Base-by-base conservation (phyloP, 2,797 vertebrate species). In the Cheracebus regulus region DNA sequence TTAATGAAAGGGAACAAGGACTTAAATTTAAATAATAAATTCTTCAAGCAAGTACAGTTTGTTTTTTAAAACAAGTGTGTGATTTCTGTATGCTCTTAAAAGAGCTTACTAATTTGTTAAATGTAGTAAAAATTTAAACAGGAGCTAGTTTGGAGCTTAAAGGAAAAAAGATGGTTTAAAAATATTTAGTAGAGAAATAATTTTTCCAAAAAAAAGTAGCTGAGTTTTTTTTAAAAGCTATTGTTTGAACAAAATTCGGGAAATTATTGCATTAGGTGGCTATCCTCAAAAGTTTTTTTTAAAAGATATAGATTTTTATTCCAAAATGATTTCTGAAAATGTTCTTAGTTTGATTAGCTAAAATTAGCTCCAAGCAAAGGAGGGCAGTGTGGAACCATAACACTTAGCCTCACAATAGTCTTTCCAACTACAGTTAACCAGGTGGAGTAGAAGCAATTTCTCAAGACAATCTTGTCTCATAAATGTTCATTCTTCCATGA, bases 401-500 rank as follows among this genome's bases (percentile, higher is more conserved):
- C 64, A 96, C 52, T 83, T 64, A 57, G 73, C 36, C 61, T 96
- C 61, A 86, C 92, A 94, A 85, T 48, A 73, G 89, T 91, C 94
- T 95, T 96, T 93, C 61, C 95, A 96, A 93, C 73, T 79, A 95
- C 28, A 73, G 90, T 91, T 88, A 94, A 91, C 70, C 78, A 76
- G 92, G 26, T 88, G 75, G 57, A 91, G 72, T 28, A 58, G 72
- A 92, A 93, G 84, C 57, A 94, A 93, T 79, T 96, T 94, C 79
- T 97, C 79, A 87, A 80, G 94, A 96, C 79, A 89, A 90, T 94
- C 93, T 93, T 96, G 93, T 83, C 94, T 94, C 91, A 73, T 75
- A 89, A 97, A 93, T 92, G 93, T 90, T 94, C 86, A 96, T 86
- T 96, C 93, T 98, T 94, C 79, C 94, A 96, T 90, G 90, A 97